phyloP scores from a whole-genome alignment of 2,888 invertebrate genomes.

The Lumbricus terrestris region DNA sequence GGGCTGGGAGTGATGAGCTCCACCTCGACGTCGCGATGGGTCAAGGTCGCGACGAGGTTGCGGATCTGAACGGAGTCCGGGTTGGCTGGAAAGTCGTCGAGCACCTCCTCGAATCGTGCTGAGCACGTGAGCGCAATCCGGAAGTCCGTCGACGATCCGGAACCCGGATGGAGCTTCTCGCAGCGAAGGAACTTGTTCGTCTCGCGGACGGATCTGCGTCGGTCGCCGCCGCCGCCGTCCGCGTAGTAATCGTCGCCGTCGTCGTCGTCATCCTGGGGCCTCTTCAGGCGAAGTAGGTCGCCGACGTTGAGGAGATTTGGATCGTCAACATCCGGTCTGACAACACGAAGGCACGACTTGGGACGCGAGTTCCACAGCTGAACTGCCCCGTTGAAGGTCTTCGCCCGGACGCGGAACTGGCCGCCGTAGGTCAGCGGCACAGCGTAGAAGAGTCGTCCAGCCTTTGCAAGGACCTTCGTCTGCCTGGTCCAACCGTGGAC shows the following conservation, averaged over 20 bases:
- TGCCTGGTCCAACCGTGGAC: conserved; percentile 42
- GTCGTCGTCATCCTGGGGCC: conserved; percentile 25
- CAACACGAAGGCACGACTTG: conserved; percentile 32
- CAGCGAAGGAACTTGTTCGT: conserved; percentile 13
- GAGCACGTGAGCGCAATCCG: conserved; percentile 30
- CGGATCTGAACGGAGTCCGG: conserved; percentile 29
- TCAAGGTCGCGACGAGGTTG: conserved; percentile 35
- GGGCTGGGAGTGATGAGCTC: conserved; percentile 29
- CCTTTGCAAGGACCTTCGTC: conserved; percentile 37
- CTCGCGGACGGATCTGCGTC: not conserved
- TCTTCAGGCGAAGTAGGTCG: conserved; percentile 33
- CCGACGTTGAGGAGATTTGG: conserved; percentile 27
- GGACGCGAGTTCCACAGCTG: conserved; percentile 35
- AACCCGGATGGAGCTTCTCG: not conserved
- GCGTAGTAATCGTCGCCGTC: not conserved
- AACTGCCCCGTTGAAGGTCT: conserved; percentile 32
- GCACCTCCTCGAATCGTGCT: conserved; percentile 38
- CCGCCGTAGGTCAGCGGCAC: conserved; percentile 42
- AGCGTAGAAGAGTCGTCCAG: conserved; percentile 30
- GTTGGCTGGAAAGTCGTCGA: conserved; percentile 27
- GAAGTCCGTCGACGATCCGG: conserved; percentile 23
- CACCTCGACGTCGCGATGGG: conserved; percentile 35
- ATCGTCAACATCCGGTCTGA: conserved; percentile 21
- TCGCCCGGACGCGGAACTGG: conserved; percentile 33
- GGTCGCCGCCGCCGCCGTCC: not conserved